These are phyloP conservation scores for Corvus cornix DNA, from an alignment of 2,113 vertebrate species.

Conservation along the genomic window DNA sequence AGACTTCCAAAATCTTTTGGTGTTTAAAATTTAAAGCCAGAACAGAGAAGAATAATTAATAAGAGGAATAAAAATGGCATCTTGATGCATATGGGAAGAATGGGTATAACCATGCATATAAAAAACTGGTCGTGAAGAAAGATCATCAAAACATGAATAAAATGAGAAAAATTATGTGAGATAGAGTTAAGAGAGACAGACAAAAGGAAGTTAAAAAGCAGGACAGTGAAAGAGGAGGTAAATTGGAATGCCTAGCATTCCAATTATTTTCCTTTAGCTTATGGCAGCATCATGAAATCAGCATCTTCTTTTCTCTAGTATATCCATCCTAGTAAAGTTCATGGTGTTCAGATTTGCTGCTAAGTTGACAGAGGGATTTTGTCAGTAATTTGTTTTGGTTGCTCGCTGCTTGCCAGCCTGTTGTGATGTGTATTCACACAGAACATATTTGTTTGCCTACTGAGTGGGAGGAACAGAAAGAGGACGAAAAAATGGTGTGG, in stretches of 20 bases:
- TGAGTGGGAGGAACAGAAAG: slow-evolving; percentile 39
- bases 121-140: background rate
- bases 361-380: slow-evolving; percentile 51
- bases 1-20: background rate
- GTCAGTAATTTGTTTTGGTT: slow-evolving; percentile 57
- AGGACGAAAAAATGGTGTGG: background rate
- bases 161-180: background rate
- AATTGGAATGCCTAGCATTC: background rate
- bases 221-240: background rate
- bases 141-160: background rate
- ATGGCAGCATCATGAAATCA: background rate
- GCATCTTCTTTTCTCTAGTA: background rate
- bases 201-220: background rate
- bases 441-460: slow-evolving; percentile 36
- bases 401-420: slow-evolving; percentile 40
- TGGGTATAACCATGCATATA: background rate
- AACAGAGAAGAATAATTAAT: background rate
- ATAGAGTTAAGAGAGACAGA: background rate
- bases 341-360: background rate
- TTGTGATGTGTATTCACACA: slow-evolving; percentile 47
- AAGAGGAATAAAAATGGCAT: background rate
- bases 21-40: background rate
- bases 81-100: background rate
- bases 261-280: background rate
- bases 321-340: background rate